A percentile compares a stretch with the other conserved stretches of the same genome.
Conservation (phyloP, 1,140 invertebrate genomes). For the Eurytemora carolleeae region DNA sequence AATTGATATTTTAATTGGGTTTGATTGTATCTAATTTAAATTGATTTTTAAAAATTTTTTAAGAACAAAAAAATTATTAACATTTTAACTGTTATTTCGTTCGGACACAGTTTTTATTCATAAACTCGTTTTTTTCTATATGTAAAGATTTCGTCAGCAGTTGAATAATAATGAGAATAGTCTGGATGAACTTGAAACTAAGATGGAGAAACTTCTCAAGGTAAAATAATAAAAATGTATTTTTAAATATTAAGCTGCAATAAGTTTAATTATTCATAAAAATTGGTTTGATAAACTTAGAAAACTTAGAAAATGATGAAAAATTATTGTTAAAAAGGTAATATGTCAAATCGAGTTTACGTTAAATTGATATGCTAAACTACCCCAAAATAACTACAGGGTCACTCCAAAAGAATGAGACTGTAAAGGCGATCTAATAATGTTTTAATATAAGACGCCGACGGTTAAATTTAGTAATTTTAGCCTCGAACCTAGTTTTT, state of each 20-base stretch:
- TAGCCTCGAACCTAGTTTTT: neutral
- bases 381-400: too few relatives aligned
- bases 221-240: neutral
- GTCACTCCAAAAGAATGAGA: too few relatives aligned
- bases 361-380: too few relatives aligned
- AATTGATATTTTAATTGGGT: neutral
- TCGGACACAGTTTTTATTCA: slow-evolving; percentile 10
- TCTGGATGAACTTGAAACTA: slow-evolving; percentile 62
- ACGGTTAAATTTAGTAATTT: neutral
- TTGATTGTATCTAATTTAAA: neutral
- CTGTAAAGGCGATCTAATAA: too few relatives aligned
- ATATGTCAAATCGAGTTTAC: too few relatives aligned
- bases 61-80: neutral
- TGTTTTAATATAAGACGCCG: too few relatives aligned
- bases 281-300: neutral
- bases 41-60: neutral
- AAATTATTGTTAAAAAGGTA: neutral
- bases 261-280: slow-evolving; percentile 3
- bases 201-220: slow-evolving; percentile 50
- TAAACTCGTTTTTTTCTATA: slow-evolving; percentile 12
- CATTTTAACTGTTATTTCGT: neutral
- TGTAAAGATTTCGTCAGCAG: slow-evolving; percentile 37
- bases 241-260: slow-evolving; percentile 2
- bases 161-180: slow-evolving; percentile 57
- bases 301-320: neutral